Evolutionary conservation across 2,113 vertebrate species (phyloP).

Genomic region (Prunella himalayana): DNA sequence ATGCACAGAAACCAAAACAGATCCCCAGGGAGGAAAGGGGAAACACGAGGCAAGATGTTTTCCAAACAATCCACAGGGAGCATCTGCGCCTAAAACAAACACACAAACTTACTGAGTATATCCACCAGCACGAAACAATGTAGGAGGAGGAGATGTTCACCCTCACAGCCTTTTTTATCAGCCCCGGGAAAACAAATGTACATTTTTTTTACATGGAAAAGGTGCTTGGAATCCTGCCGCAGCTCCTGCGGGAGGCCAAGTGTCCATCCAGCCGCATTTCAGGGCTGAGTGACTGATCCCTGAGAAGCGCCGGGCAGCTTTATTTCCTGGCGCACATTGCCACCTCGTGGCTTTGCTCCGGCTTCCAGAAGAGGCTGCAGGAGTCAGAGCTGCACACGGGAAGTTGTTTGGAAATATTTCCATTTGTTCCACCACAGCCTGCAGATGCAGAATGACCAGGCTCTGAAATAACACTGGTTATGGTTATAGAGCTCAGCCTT

Average conservation of each 20-base stretch:
- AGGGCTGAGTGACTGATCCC: neutral
- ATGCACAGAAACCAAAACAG: neutral
- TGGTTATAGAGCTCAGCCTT: neutral
- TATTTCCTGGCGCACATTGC: slow-evolving; percentile 69
- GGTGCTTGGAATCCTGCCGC: neutral
- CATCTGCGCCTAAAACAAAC: neutral
- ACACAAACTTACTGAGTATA: neutral
- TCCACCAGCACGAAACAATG: neutral
- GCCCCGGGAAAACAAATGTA: neutral
- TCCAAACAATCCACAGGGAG: neutral
- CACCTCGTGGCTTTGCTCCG: slow-evolving; percentile 58
- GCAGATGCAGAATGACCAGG: neutral
- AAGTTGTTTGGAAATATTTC: neutral
- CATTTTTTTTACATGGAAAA: neutral
- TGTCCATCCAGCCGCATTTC: neutral
- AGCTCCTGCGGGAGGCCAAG: neutral
- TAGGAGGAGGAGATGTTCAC: neutral
- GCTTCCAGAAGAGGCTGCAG: neutral
- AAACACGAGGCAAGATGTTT: neutral
- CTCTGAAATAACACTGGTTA: neutral
- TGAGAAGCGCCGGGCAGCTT: neutral
- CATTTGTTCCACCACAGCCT: neutral
- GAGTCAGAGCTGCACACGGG: neutral
- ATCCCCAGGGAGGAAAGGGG: neutral
- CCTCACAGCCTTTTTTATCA: no score